Evolutionary conservation across 2,888 invertebrate species (phyloP).

Genomic region (Artemia sp.): DNA sequence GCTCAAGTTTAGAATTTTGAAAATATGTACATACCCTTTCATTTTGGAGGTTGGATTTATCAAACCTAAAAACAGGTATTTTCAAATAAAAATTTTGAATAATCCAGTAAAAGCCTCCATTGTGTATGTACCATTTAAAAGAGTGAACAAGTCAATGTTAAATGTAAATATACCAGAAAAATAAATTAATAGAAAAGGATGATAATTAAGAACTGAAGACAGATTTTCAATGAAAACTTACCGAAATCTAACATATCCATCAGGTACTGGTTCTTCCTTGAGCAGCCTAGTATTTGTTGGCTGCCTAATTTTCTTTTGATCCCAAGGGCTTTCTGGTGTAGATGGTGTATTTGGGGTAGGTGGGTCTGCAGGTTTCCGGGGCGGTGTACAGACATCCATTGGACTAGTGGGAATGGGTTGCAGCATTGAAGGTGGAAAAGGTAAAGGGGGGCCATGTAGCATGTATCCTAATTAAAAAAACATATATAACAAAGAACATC

Average conservation of each 20-base stretch:
- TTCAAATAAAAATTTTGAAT: too few species aligned
- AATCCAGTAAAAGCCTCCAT: too few species aligned
- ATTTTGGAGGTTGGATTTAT: too few species aligned
- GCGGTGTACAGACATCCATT: conserved; percentile 37
- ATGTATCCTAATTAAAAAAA: conserved; percentile 14
- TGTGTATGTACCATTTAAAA: too few species aligned
- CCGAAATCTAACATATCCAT: conserved; percentile 68
- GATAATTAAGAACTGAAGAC: conserved; percentile 14
- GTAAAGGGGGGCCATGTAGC: conserved; percentile 26
- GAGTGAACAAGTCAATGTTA: too few species aligned
- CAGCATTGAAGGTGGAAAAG: conserved; percentile 28
- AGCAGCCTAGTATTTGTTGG: conserved; percentile 54
- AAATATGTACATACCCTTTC: too few species aligned
- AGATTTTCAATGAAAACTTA: conserved; percentile 25
- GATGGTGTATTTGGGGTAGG: conserved; percentile 5
- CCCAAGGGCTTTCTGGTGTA: conserved; percentile 29
- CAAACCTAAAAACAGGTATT: too few species aligned
- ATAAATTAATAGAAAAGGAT: background rate
- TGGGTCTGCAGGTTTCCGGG: conserved; percentile 26
- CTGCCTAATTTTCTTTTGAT: conserved; percentile 45
- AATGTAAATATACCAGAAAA: too few species aligned
- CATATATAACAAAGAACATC: too few species aligned
- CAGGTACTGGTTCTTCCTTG: conserved; percentile 76
- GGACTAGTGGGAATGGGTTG: conserved; percentile 26
- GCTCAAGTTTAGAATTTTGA: too few species aligned